Evolutionary conservation across 92 coral and sea anemone species (phyloP).

Genomic region (Heteractis magnifica): DNA sequence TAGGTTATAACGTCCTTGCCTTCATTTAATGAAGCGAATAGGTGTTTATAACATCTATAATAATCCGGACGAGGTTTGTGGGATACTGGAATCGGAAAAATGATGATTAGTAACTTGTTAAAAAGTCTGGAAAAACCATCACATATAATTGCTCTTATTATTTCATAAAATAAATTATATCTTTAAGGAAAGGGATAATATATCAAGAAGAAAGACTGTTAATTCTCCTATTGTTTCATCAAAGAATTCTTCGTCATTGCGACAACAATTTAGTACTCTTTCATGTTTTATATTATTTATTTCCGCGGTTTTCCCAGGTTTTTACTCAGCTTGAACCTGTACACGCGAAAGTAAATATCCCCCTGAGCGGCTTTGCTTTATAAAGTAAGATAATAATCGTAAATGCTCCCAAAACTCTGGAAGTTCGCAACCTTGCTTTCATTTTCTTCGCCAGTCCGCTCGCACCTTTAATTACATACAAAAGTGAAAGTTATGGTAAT

Average conservation of each 20-base stretch:
- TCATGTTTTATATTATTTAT: neutral
- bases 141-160: no score
- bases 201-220: no score
- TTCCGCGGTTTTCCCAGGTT: neutral
- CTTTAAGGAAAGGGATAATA: no score
- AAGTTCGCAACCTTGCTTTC: neutral
- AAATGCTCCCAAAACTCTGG: neutral
- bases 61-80: neutral
- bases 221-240: neutral
- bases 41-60: no score
- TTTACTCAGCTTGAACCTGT: neutral
- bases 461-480: neutral
- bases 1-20: no score
- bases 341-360: neutral
- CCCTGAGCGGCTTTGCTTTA: neutral
- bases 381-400: neutral
- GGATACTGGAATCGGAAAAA: neutral
- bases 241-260: neutral
- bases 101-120: neutral
- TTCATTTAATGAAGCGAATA: neutral
- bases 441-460: neutral
- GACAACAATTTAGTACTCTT: neutral
- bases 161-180: no score
- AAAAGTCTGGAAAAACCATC: neutral
- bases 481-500: constrained; percentile 10